Conservation (phyloP, 2,113 vertebrate genomes). For the Hippocampus zosterae region DNA sequence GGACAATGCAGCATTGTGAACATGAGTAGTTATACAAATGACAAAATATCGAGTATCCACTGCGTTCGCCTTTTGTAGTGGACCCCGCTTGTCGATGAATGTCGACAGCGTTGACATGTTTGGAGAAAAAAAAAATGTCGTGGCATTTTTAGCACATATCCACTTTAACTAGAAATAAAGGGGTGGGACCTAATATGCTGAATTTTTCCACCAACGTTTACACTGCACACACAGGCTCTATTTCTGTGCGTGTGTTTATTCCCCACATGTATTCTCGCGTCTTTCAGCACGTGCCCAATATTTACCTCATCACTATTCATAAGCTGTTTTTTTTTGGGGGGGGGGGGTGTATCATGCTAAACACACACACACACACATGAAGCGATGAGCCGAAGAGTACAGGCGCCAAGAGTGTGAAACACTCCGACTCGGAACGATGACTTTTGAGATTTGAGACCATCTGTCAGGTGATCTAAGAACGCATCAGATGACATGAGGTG, state of each 20-base stretch:
- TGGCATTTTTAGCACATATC: not conserved
- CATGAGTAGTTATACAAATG: not conserved
- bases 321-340: slow-evolving; percentile 29
- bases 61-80: not conserved
- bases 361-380: slow-evolving; percentile 54
- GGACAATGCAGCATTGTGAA: not conserved
- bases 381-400: slow-evolving; percentile 48
- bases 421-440: slow-evolving; percentile 48
- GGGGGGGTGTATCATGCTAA: slow-evolving; percentile 48
- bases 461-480: slow-evolving; percentile 30
- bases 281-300: slow-evolving; percentile 48
- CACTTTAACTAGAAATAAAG: not conserved
- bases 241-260: slow-evolving; percentile 25
- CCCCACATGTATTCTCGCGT: slow-evolving; percentile 32
- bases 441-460: slow-evolving; percentile 17
- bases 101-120: not conserved
- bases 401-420: slow-evolving; percentile 37
- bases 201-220: slow-evolving; percentile 8
- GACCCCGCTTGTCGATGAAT: too few relatives aligned
- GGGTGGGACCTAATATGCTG: not conserved
- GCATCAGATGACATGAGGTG: slow-evolving; percentile 14
- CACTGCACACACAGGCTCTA: not conserved
- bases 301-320: slow-evolving; percentile 63
- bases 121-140: not conserved
- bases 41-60: not conserved